Evolutionary conservation across 2,797 vertebrate genomes (phyloP).

Genomic region (Neosilurus hyrtlii): DNA sequence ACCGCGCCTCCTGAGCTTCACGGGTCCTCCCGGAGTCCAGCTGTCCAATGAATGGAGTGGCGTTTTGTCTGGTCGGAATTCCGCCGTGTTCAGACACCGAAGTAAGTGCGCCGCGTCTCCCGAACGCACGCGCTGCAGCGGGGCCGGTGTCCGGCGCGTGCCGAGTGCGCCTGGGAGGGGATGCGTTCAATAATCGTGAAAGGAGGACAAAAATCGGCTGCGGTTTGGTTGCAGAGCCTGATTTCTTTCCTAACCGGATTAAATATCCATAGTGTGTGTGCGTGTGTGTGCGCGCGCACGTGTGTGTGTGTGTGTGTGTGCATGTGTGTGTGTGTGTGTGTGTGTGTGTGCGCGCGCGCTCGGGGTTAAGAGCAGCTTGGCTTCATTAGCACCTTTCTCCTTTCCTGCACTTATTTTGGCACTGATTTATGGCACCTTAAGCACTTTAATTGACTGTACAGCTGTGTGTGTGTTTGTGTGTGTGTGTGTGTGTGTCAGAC

Average conservation of each 20-base stretch:
- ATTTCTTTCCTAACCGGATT: constrained; percentile 78
- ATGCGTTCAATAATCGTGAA: too few species aligned
- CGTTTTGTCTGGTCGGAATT: constrained; percentile 98
- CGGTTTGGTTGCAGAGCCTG: constrained; percentile 67
- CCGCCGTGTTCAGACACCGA: constrained; percentile 83
- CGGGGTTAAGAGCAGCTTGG: neutral
- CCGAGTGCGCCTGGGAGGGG: neutral
- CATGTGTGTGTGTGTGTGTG: neutral
- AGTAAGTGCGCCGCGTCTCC: constrained; percentile 68
- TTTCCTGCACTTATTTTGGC: neutral
- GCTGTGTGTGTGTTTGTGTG: neutral
- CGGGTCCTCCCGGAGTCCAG: constrained; percentile 61
- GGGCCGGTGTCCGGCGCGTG: neutral
- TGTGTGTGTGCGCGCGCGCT: neutral
- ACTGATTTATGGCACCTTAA: neutral
- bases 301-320: neutral
- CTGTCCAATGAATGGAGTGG: constrained; percentile 97
- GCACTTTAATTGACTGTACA: constrained; percentile 21
- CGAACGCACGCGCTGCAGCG: neutral
- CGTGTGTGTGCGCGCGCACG: neutral
- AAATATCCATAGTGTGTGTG: constrained; percentile 56
- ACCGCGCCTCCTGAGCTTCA: constrained; percentile 44
- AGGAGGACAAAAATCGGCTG: neutral
- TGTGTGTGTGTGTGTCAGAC: neutral
- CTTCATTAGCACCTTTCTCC: constrained; percentile 13